A percentile compares a stretch with the other conserved stretches of the same genome.
These are phyloP conservation scores for Smithornis capensis DNA, from an alignment of 2,113 vertebrate species.

Conservation along the genomic window DNA sequence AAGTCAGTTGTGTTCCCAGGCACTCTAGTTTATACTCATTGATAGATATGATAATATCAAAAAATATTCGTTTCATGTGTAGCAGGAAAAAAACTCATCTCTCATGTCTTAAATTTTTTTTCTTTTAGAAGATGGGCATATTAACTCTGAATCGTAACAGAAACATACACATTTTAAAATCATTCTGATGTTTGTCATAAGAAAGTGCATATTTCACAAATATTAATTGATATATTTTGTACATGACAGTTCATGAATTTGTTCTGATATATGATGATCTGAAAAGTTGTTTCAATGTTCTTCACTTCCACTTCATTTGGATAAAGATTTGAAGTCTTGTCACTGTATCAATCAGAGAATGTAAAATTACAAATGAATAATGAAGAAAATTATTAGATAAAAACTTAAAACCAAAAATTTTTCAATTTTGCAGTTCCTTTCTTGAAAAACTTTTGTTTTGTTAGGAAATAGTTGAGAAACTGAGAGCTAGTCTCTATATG, in stretches of 20 bases:
- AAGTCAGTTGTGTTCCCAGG: not conserved
- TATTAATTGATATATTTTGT: not conserved
- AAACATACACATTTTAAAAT: not conserved
- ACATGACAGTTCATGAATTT: not conserved
- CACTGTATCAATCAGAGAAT: not conserved
- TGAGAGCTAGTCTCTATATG: not conserved
- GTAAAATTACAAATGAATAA: not conserved
- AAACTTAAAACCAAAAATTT: not conserved
- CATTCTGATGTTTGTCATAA: not conserved
- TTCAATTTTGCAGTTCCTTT: fast-evolving
- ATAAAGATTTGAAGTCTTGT: not conserved
- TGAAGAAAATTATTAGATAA: not conserved
- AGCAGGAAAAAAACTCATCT: not conserved
- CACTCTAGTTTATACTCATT: fast-evolving
- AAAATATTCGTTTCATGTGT: not conserved
- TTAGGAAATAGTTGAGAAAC: not conserved
- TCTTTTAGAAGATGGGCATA: not conserved
- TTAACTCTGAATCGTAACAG: not conserved
- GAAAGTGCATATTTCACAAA: not conserved
- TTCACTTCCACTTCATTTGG: not conserved
- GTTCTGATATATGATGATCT: not conserved
- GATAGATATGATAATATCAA: not conserved
- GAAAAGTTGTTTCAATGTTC: not conserved
- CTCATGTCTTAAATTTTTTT: not conserved
- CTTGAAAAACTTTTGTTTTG: not conserved